Evolutionary conservation across 2,888 invertebrate genomes (phyloP).

Genomic region (Eudasyphora cyanicolor): DNA sequence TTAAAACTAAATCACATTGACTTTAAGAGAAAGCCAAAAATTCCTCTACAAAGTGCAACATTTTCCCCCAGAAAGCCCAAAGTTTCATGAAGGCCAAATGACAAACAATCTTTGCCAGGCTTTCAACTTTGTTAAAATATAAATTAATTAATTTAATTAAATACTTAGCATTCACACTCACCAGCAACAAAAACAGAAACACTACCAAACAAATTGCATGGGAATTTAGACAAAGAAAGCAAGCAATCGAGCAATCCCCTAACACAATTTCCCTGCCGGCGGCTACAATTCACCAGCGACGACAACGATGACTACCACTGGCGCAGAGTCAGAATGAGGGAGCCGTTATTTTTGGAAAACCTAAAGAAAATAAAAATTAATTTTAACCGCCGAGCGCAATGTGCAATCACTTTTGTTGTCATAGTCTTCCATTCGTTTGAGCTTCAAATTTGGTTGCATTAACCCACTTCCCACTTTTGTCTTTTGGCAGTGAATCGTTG

Average conservation of each 20-base stretch:
- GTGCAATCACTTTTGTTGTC: slow-evolving; percentile 51
- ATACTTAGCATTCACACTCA: neutral
- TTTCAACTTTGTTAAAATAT: no score
- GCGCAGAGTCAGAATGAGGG: slow-evolving; percentile 48
- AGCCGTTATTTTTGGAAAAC: slow-evolving; percentile 51
- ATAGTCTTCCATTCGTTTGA: slow-evolving; percentile 19
- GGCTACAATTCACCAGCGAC: neutral
- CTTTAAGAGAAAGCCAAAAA: no score
- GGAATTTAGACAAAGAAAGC: neutral
- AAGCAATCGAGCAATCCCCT: neutral
- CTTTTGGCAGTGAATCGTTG: slow-evolving; percentile 44
- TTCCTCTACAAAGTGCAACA: no score
- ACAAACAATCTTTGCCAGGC: no score
- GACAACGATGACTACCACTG: neutral
- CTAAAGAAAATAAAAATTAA: slow-evolving; percentile 56
- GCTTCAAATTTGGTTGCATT: slow-evolving; percentile 70
- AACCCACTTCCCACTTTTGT: slow-evolving; percentile 73
- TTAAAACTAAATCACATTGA: no score
- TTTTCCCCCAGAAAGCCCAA: no score
- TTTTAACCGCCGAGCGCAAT: slow-evolving; percentile 38
- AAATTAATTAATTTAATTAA: neutral
- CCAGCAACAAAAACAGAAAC: neutral
- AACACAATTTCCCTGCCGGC: neutral
- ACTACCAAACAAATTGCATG: neutral
- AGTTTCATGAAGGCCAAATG: no score